Conservation (phyloP, 2,888 invertebrate species). For the Pachycephus smyrnensis region DNA sequence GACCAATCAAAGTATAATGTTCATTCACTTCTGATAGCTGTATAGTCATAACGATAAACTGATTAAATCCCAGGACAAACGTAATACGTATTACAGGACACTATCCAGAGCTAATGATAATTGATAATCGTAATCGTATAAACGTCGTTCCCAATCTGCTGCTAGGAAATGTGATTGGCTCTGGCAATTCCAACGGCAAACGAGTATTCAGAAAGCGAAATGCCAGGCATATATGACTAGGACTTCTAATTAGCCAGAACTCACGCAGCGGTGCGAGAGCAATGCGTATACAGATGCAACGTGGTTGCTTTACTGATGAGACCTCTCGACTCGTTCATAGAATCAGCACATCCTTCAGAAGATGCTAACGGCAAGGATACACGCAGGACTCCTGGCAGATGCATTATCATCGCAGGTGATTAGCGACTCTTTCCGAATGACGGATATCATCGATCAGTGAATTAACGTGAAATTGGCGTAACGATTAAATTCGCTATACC, state of each 20-base stretch:
- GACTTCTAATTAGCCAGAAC: constrained; percentile 33
- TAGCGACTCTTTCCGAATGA: neutral
- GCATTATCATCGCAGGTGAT: neutral
- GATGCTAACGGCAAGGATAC: neutral
- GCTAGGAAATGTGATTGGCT: neutral
- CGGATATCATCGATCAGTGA: neutral
- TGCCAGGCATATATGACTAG: constrained; percentile 31
- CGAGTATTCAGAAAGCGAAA: constrained; percentile 33
- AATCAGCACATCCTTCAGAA: neutral
- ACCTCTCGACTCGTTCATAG: neutral
- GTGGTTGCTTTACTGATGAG: neutral
- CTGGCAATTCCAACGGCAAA: constrained; percentile 33
- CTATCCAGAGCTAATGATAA: neutral
- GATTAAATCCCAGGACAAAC: neutral
- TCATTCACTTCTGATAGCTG: neutral
- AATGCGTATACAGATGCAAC: constrained; percentile 11
- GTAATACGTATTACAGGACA: neutral
- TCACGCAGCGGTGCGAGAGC: constrained; percentile 15
- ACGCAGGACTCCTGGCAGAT: neutral
- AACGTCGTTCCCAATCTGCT: neutral
- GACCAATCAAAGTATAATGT: neutral
- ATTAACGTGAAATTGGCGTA: neutral
- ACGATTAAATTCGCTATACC: too few species aligned
- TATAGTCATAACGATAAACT: neutral
- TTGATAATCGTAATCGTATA: neutral